Conservation (phyloP, 2,113 vertebrate species). For the Microcebus tavaratra region DNA sequence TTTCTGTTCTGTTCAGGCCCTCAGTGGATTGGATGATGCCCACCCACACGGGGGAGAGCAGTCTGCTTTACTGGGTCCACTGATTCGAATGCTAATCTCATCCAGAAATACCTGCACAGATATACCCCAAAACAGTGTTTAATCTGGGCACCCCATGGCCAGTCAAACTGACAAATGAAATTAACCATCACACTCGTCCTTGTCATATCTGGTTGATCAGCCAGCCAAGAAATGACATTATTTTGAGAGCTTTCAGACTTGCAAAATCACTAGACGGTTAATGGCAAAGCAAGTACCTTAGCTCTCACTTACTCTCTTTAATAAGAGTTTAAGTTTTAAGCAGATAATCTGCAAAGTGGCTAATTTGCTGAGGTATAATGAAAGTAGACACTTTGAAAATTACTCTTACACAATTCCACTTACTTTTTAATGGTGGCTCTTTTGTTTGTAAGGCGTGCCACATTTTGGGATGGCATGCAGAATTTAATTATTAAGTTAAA, state of each 20-base stretch:
- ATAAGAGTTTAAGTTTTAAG: conserved; percentile 5
- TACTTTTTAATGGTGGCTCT: conserved; percentile 45
- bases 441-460: neutral
- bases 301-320: neutral
- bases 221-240: neutral
- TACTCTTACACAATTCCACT: neutral
- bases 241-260: conserved; percentile 21
- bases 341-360: neutral
- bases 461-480: neutral
- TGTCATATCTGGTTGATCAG: neutral
- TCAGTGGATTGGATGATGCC: neutral
- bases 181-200: neutral
- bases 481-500: conserved; percentile 71
- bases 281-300: neutral
- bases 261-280: neutral
- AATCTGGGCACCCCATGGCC: neutral
- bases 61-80: neutral
- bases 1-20: neutral
- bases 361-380: conserved; percentile 52
- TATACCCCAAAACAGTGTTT: neutral
- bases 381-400: conserved; percentile 27
- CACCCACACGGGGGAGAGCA: fast-evolving
- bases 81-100: neutral
- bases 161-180: neutral
- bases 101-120: neutral